phyloP scores from a whole-genome alignment of 2,797 vertebrate genomes.

The Loriculus beryllinus region DNA sequence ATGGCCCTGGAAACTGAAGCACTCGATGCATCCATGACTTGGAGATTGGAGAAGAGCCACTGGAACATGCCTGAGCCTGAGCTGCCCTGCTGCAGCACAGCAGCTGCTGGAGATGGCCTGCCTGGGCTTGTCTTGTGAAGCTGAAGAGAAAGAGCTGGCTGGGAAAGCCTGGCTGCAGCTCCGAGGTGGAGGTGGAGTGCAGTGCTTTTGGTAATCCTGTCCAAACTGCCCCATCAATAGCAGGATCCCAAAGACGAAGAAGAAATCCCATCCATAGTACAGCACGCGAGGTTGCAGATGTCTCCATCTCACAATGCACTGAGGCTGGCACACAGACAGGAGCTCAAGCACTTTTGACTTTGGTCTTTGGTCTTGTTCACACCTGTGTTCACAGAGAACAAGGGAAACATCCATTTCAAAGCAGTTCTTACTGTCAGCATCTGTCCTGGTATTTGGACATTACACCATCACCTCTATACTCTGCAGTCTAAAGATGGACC shows the following conservation, averaged over 20 bases:
- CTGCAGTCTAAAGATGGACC: neutral
- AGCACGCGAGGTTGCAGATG: fast-evolving
- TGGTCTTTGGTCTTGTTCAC: neutral
- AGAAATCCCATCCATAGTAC: neutral
- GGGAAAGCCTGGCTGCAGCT: neutral
- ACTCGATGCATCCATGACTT: neutral
- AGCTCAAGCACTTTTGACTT: neutral
- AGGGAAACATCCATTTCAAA: neutral
- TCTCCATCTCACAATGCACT: neutral
- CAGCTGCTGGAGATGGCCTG: neutral
- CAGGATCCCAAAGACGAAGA: neutral
- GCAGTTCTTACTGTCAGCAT: neutral
- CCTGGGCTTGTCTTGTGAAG: neutral
- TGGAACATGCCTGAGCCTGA: neutral
- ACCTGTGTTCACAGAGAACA: neutral
- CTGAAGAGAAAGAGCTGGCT: neutral
- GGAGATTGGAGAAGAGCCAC: neutral
- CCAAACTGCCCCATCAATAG: neutral
- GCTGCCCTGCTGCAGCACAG: neutral
- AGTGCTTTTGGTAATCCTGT: neutral
- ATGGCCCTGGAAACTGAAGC: neutral
- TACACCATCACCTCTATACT: neutral
- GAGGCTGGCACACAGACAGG: neutral
- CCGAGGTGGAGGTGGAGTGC: neutral
- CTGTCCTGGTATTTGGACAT: neutral